Evolutionary conservation across 2,888 invertebrate species (phyloP).

Genomic region (Sinhomidia bicolor): DNA sequence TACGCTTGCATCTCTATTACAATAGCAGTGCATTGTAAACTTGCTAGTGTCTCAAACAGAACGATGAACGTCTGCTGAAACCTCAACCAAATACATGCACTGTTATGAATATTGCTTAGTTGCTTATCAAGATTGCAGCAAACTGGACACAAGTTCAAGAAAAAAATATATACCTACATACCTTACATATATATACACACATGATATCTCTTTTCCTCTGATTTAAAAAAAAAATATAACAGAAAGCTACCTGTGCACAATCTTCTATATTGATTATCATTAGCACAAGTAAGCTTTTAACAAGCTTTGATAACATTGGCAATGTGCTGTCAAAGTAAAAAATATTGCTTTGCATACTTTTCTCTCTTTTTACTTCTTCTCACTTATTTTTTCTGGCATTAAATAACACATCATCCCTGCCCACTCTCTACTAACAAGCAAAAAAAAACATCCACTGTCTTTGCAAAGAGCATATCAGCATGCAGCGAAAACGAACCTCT

Average conservation of each 20-base stretch:
- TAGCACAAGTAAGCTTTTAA: constrained; percentile 23
- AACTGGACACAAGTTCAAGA: constrained; percentile 23
- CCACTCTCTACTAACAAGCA: constrained; percentile 51
- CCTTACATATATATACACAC: too few species aligned
- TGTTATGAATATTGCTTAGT: background rate
- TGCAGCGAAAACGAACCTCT: background rate
- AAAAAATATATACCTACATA: too few species aligned
- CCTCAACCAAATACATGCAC: background rate
- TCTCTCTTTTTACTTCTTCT: constrained; percentile 21
- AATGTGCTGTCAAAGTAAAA: constrained; percentile 51
- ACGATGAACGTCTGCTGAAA: background rate
- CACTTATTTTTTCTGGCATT: constrained; percentile 39
- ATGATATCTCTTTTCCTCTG: background rate
- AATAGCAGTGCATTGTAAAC: constrained; percentile 9
- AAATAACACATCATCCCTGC: constrained; percentile 40
- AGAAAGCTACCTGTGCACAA: background rate
- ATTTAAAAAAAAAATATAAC: constrained; percentile 21
- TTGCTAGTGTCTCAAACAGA: background rate
- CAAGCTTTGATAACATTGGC: constrained; percentile 27
- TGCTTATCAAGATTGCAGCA: constrained; percentile 27
- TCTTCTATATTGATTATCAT: background rate
- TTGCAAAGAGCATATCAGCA: background rate
- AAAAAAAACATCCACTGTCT: background rate
- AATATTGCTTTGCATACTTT: constrained; percentile 42
- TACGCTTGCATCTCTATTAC: constrained; percentile 14